phyloP scores from a whole-genome alignment of 2,113 vertebrate genomes.

The Columbina picui region DNA sequence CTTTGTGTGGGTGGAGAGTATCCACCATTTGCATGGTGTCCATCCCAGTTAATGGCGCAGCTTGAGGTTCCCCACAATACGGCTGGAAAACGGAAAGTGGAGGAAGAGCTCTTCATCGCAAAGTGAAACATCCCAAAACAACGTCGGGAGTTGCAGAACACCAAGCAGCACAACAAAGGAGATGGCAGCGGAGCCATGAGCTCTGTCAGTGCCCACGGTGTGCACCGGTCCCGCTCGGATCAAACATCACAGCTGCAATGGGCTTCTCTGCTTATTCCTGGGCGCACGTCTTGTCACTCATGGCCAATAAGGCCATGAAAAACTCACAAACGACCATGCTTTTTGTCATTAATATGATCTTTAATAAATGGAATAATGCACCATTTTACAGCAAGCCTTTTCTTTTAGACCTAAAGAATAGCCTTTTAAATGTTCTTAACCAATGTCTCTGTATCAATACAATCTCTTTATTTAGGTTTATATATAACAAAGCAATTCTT shows the following conservation, averaged over 20 bases:
- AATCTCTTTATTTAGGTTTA: conserved; percentile 85
- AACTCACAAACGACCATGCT: conserved; percentile 44
- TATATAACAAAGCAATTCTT: conserved; percentile 87
- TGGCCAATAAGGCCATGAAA: background rate
- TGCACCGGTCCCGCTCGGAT: background rate
- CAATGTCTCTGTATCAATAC: conserved; percentile 81
- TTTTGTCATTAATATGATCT: conserved; percentile 86
- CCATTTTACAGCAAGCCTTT: conserved; percentile 90
- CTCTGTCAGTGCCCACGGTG: background rate
- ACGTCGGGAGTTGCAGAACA: background rate
- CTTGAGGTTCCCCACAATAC: background rate
- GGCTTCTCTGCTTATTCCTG: background rate
- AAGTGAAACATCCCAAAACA: background rate
- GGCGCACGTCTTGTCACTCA: background rate
- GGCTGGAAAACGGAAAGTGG: background rate
- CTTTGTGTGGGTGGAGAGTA: rapidly evolving
- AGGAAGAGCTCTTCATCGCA: background rate
- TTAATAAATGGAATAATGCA: conserved; percentile 90
- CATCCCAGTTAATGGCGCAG: background rate
- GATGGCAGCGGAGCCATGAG: background rate
- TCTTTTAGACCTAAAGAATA: conserved; percentile 79
- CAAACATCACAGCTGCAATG: background rate
- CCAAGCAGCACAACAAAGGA: background rate
- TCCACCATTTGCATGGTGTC: background rate
- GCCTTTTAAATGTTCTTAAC: conserved; percentile 79